Evolutionary conservation across 2,888 invertebrate species (phyloP).

Genomic region (Alviniconcha strummeri): DNA sequence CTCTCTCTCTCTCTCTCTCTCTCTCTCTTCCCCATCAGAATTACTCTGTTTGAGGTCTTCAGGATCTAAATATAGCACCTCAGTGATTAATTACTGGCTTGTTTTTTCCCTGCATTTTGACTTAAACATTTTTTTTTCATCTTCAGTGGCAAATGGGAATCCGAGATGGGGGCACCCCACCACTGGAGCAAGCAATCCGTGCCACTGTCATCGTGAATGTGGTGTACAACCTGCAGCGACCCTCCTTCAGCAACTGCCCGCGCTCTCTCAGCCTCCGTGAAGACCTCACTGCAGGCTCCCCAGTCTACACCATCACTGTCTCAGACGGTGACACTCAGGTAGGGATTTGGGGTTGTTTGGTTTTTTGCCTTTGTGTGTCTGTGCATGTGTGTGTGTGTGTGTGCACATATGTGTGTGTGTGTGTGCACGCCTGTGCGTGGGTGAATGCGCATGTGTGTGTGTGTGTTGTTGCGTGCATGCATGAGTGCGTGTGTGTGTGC

Average conservation of each 20-base stretch:
- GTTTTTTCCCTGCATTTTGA: too few relatives aligned
- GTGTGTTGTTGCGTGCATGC: background rate
- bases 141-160: conserved; percentile 51
- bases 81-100: too few relatives aligned
- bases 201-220: conserved; percentile 50
- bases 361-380: background rate
- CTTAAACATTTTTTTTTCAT: too few relatives aligned
- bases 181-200: background rate
- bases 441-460: background rate
- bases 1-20: too few relatives aligned
- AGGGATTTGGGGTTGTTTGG: background rate
- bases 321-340: conserved; percentile 51
- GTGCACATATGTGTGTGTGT: background rate
- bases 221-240: conserved; percentile 50
- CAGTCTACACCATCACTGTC: conserved; percentile 48
- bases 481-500: background rate
- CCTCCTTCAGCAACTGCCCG: conserved; percentile 47
- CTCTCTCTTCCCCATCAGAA: too few relatives aligned
- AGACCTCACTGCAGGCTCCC: conserved; percentile 24
- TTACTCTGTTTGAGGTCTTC: too few relatives aligned
- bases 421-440: background rate
- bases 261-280: conserved; percentile 35
- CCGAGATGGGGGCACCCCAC: conserved; percentile 47
- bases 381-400: background rate
- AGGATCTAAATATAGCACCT: too few relatives aligned